A percentile compares a stretch with the other conserved stretches of the same genome.
Conservation (phyloP, 2,797 vertebrate genomes). For the Pipistrellus pygmaeus region DNA sequence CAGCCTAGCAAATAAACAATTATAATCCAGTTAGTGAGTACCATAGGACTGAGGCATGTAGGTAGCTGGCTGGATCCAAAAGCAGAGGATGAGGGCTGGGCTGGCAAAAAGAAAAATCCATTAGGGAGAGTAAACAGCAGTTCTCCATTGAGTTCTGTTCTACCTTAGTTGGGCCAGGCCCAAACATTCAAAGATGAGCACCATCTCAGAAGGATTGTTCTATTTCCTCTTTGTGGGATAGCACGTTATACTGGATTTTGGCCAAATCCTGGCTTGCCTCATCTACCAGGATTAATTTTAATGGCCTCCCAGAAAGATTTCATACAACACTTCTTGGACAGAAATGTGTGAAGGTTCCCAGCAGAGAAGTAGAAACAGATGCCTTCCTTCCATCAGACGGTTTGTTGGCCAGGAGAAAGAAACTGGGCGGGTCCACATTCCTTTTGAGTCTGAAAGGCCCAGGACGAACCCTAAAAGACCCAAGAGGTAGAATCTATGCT, state of each 20-base stretch:
- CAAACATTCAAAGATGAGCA: neutral
- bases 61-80: slow-evolving; percentile 15
- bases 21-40: neutral
- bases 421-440: neutral
- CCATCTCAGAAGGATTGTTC: slow-evolving; percentile 34
- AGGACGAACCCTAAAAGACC: neutral
- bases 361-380: slow-evolving; percentile 42
- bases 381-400: neutral
- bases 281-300: slow-evolving; percentile 65
- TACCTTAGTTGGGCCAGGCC: neutral
- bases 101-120: neutral
- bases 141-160: neutral
- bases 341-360: slow-evolving; percentile 13
- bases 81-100: no score
- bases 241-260: slow-evolving; percentile 11
- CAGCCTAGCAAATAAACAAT: slow-evolving; percentile 14
- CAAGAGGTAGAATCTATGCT: neutral
- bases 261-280: slow-evolving; percentile 58
- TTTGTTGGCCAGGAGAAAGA: slow-evolving; percentile 6
- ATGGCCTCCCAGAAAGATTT: slow-evolving; percentile 61
- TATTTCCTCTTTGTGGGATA: neutral
- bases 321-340: slow-evolving; percentile 14
- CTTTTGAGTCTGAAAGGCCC: neutral
- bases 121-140: neutral
- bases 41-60: neutral